phyloP scores from a whole-genome alignment of 2,888 invertebrate species.

The Chouioia cunea region DNA sequence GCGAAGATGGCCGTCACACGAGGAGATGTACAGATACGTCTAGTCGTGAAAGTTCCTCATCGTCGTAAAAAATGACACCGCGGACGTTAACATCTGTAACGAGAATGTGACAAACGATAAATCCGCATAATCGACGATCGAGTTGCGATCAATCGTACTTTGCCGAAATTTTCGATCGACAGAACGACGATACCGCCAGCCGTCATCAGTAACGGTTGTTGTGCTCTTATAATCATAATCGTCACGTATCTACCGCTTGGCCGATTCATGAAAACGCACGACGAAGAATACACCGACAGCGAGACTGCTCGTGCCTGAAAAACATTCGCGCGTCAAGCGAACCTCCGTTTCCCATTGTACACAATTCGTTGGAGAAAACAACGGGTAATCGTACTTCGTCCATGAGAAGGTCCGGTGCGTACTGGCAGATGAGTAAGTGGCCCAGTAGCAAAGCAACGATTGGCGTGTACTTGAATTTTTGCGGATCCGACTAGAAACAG shows the following conservation, averaged over 20 bases:
- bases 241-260: too few species aligned
- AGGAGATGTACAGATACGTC: too few species aligned
- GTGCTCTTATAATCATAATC: conserved; percentile 51
- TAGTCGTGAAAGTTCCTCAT: neutral
- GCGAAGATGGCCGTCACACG: too few species aligned
- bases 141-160: conserved; percentile 3
- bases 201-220: conserved; percentile 51
- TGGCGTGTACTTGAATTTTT: conserved; percentile 8
- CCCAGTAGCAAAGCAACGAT: neutral
- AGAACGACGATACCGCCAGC: conserved; percentile 53
- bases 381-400: conserved; percentile 27
- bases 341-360: too few species aligned
- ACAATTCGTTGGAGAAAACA: too few species aligned
- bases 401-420: conserved; percentile 13
- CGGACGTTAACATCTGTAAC: conserved; percentile 15
- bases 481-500: conserved; percentile 22
- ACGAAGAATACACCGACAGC: too few species aligned
- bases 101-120: too few species aligned
- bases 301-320: too few species aligned
- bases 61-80: conserved; percentile 12
- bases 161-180: conserved; percentile 23
- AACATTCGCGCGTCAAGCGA: too few species aligned
- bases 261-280: too few species aligned
- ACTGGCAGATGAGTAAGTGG: conserved; percentile 11
- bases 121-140: too few species aligned